Evolutionary conservation across 1,140 invertebrate species (phyloP).

Genomic region (Metaphire vulgaris): DNA sequence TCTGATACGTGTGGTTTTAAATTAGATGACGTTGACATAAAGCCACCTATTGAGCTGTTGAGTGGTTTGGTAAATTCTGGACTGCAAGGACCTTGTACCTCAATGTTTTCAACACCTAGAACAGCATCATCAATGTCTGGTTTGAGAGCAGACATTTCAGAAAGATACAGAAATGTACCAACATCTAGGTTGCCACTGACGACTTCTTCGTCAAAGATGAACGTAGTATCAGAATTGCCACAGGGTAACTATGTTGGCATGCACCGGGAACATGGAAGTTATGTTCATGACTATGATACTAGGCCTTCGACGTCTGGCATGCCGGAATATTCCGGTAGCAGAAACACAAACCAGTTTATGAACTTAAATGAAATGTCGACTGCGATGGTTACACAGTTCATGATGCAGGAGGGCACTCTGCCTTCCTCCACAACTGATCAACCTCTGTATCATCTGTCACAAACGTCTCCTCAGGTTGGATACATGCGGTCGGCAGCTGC

Average conservation of each 20-base stretch:
- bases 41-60: constrained; percentile 16
- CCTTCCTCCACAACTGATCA: not conserved
- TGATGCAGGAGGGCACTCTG: not conserved
- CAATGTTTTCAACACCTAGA: constrained; percentile 7
- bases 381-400: not conserved
- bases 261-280: too few relatives aligned
- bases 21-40: constrained; percentile 17
- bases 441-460: not conserved
- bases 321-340: not conserved
- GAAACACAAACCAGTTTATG: not conserved
- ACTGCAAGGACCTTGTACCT: not conserved
- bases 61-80: not conserved
- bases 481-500: not conserved
- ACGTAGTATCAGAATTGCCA: not conserved
- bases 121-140: not conserved
- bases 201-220: not conserved
- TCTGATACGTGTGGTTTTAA: not conserved
- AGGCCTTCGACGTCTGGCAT: not conserved
- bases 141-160: not conserved
- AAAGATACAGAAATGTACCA: not conserved
- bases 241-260: too few relatives aligned
- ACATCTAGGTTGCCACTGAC: not conserved
- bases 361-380: not conserved
- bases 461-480: not conserved
- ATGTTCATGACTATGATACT: too few relatives aligned